Evolutionary conservation across 2,888 invertebrate genomes (phyloP), one percentile per base, ranked within the genome.

Genomic region (Craniophora ligustri): DNA sequence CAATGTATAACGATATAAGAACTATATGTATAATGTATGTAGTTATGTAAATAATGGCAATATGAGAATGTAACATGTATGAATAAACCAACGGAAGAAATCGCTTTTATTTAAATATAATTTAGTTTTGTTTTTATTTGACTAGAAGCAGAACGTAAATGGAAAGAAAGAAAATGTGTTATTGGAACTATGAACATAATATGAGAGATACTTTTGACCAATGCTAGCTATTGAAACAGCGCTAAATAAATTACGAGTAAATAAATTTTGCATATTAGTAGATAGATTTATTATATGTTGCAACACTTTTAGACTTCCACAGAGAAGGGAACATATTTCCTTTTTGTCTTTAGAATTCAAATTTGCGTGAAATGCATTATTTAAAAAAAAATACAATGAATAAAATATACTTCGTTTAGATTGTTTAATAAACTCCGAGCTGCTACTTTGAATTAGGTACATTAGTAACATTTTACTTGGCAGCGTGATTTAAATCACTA

Each of bases 141-240:
- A 34, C 19, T 57, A 40, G 6, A 60, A 70, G 70, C 69, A 38
- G 14, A 70, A 59, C 42, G 30, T 53, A 68, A 61, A n/a, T n/a
- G n/a, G n/a, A n/a, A 21, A 47, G 69, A 59, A 64, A 60, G 38
- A 49, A 62, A 51, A 54, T 51, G 46, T 60, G 56, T 59, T 32
- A 49, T 34, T 32, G n/a, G 14, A 16, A 57, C 30, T 30, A 57
- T 35, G 18, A 16, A 15, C 28, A 39, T 10, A 15, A 10, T 14
- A 15, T 31, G 13, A 14, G 8, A 31, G 8, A 30, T 41, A 18
- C 34, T 35, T 39, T 19, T 38, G 31, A 47, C 46, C 26, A 23
- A 5, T 44, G 31, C 39, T 60, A 60, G 26, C 42, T 60, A 60
- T 11, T 1, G 18, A 11, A 34, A 1, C 15, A 16, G 46, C 57